A percentile compares a stretch with the other conserved stretches of the same genome.
Conservation (phyloP, 1,140 invertebrate genomes). For the Monochamus saltuarius region DNA sequence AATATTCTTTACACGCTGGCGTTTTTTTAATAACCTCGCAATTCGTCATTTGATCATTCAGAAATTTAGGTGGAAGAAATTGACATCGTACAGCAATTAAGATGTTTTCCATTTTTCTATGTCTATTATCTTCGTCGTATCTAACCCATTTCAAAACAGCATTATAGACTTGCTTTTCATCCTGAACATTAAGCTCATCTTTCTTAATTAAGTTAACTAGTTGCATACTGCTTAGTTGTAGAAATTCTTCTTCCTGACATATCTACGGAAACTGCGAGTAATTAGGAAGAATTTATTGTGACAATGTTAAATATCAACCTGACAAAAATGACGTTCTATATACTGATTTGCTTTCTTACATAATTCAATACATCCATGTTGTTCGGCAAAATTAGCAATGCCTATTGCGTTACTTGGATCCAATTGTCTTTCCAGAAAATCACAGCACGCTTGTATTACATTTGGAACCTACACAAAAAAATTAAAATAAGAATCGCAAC, state of each 20-base stretch:
- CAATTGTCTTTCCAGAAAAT: constrained; percentile 85
- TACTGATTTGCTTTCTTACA: constrained; percentile 85
- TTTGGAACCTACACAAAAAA: constrained; percentile 67
- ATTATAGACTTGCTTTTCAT: constrained; percentile 89
- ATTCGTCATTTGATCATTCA: constrained; percentile 86
- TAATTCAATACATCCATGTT: constrained; percentile 82
- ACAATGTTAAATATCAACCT: constrained; percentile 55
- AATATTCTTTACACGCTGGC: constrained; percentile 84
- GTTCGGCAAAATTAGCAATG: constrained; percentile 88
- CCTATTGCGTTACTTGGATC: constrained; percentile 93
- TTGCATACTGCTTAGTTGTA: constrained; percentile 77
- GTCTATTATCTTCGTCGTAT: constrained; percentile 80
- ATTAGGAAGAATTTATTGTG: not conserved
- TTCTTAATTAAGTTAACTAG: constrained; percentile 78
- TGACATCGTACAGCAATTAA: constrained; percentile 85
- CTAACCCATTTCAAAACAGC: constrained; percentile 89
- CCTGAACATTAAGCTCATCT: constrained; percentile 86
- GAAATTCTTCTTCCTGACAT: constrained; percentile 87
- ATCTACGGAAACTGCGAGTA: constrained; percentile 57
- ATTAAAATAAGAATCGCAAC: not conserved
- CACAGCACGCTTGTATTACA: constrained; percentile 88
- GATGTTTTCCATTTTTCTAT: constrained; percentile 83
- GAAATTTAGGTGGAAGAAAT: constrained; percentile 86
- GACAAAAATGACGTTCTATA: constrained; percentile 86
- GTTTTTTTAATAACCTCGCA: constrained; percentile 85